Percentiles rank a stretch among this genome's conserved stretches.
Evolutionary conservation across 2,797 vertebrate genomes (phyloP).

Genomic region (Hoplostethus mediterraneus): DNA sequence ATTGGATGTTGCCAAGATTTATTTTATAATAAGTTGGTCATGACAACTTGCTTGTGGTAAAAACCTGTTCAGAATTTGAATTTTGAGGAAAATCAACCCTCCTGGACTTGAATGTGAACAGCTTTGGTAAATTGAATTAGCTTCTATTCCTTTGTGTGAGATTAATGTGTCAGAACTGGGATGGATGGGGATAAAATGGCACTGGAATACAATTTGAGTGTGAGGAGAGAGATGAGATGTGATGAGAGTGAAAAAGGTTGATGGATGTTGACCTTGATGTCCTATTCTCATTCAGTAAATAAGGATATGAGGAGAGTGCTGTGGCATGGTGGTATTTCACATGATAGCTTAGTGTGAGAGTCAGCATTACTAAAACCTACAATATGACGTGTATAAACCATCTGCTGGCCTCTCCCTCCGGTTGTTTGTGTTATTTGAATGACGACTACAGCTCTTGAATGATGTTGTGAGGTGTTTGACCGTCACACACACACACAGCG

Average conservation of each 20-base stretch:
- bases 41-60: background rate
- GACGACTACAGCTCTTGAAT: conserved; percentile 36
- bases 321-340: background rate
- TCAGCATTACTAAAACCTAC: background rate
- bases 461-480: conserved; percentile 43
- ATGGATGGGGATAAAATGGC: background rate
- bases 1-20: conserved; percentile 33
- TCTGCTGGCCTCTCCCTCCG: background rate
- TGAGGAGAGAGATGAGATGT: background rate
- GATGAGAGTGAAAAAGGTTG: background rate
- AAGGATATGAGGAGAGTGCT: background rate
- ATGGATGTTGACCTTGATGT: background rate
- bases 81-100: background rate
- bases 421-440: conserved; percentile 35
- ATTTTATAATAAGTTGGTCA: conserved; percentile 1
- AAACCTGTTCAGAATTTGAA: background rate
- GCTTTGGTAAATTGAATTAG: background rate
- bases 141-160: background rate
- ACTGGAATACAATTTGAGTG: background rate
- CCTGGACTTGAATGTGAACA: conserved; percentile 2
- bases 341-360: background rate
- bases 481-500: conserved; percentile 49
- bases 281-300: background rate
- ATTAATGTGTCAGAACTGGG: background rate
- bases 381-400: too few species aligned